These are phyloP conservation scores for Steinernema scapterisci DNA, from an alignment of 2,888 invertebrate species.

Conservation along the genomic window DNA sequence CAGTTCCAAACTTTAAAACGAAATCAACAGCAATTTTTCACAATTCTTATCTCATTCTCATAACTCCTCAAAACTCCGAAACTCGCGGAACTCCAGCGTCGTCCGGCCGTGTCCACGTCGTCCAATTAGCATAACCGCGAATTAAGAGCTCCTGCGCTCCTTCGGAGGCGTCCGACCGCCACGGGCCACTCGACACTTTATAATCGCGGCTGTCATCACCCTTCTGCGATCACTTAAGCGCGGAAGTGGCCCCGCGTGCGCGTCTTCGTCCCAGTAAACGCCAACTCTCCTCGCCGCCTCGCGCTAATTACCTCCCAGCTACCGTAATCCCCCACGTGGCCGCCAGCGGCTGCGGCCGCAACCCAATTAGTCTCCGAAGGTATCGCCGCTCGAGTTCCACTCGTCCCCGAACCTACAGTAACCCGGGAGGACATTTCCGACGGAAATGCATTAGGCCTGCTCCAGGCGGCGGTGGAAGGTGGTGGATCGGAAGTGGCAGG, in stretches of 20 bases:
- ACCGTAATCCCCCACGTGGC: not conserved
- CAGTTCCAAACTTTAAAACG: too few relatives aligned
- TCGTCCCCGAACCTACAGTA: constrained; percentile 14
- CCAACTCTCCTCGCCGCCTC: constrained; percentile 19
- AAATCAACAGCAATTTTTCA: too few relatives aligned
- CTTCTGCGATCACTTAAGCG: constrained; percentile 27
- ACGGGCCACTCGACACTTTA: constrained; percentile 16
- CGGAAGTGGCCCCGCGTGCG: constrained; percentile 13
- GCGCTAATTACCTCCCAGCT: constrained; percentile 29
- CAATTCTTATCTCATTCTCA: too few relatives aligned
- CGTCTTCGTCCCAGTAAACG: constrained; percentile 27
- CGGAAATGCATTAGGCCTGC: constrained; percentile 26
- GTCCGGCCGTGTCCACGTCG: not conserved
- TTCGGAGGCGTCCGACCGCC: not conserved
- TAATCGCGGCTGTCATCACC: constrained; percentile 30
- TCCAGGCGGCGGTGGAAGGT: not conserved
- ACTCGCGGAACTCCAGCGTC: not conserved
- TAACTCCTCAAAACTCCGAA: too few relatives aligned
- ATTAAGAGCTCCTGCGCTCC: not conserved
- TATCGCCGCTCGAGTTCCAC: not conserved
- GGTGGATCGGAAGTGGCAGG: too few relatives aligned
- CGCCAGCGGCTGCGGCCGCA: not conserved
- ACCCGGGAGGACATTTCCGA: not conserved
- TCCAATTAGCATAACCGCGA: constrained; percentile 21
- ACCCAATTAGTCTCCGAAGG: constrained; percentile 20